Conservation (phyloP, 2,888 invertebrate species). For the Allophyes oxyacanthae region DNA sequence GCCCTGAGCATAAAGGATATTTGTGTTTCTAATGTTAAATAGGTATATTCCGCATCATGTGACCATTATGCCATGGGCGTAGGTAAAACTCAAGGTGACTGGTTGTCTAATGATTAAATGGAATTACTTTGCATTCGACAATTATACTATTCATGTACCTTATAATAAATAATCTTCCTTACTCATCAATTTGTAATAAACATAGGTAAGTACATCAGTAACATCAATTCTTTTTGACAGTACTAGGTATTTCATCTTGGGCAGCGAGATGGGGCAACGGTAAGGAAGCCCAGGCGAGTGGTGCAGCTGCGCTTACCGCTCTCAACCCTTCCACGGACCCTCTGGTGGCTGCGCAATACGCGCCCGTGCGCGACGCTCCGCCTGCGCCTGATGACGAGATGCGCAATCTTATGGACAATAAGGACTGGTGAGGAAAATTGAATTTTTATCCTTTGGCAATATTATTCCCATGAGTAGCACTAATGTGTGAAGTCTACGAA, state of each 20-base stretch:
- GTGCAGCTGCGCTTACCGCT: constrained; percentile 89
- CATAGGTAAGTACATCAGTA: no score
- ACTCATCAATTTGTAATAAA: no score
- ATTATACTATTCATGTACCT: no score
- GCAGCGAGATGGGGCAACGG: constrained; percentile 83
- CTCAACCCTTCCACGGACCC: constrained; percentile 94
- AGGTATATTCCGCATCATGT: no score
- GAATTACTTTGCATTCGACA: no score
- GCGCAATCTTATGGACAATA: constrained; percentile 93
- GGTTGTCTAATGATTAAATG: constrained; percentile 2
- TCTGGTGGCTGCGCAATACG: constrained; percentile 93
- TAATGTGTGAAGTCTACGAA: no score
- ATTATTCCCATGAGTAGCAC: no score
- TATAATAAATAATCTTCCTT: no score
- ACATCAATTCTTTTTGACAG: constrained; percentile 7
- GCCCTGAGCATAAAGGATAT: no score
- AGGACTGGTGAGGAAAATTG: constrained; percentile 90
- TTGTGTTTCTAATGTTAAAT: no score
- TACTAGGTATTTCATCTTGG: constrained; percentile 81
- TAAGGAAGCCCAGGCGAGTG: constrained; percentile 86
- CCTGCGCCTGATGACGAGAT: constrained; percentile 91
- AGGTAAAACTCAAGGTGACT: constrained; percentile 29
- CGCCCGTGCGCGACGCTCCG: constrained; percentile 93
- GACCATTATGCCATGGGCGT: constrained; percentile 8
- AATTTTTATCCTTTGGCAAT: background rate